Conservation (phyloP, 2,113 vertebrate genomes). For the Caranx ignobilis region DNA sequence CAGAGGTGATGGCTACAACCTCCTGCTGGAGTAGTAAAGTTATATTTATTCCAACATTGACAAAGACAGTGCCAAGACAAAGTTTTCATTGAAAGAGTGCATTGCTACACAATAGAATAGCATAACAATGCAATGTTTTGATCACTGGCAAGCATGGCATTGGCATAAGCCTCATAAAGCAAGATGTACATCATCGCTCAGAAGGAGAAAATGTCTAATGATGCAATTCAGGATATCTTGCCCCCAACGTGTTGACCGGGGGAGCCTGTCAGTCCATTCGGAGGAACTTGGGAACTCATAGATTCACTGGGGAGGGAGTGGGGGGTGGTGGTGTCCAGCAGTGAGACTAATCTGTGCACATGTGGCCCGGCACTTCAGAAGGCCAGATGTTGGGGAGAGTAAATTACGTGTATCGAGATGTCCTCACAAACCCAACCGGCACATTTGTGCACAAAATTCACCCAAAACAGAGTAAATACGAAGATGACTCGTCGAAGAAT, state of each 20-base stretch:
- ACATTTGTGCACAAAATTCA: slow-evolving; percentile 4
- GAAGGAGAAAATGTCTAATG: slow-evolving; percentile 34
- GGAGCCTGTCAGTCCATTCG: slow-evolving; percentile 47
- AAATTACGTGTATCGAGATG: slow-evolving; percentile 30
- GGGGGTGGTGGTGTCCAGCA: slow-evolving; percentile 43
- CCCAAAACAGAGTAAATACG: background rate
- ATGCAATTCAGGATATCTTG: slow-evolving; percentile 37
- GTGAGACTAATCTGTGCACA: slow-evolving; percentile 79
- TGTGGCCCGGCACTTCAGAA: slow-evolving; percentile 72
- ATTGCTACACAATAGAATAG: slow-evolving; percentile 1
- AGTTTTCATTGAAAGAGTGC: slow-evolving; percentile 31
- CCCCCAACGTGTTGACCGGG: slow-evolving; percentile 41
- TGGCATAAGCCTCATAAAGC: slow-evolving; percentile 11
- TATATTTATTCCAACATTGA: slow-evolving; percentile 20
- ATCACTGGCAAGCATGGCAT: slow-evolving; percentile 14
- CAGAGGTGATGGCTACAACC: background rate
- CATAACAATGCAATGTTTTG: slow-evolving; percentile 32
- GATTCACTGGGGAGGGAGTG: slow-evolving; percentile 48
- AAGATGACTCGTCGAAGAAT: background rate
- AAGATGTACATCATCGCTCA: slow-evolving; percentile 46
- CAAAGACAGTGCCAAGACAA: slow-evolving; percentile 27
- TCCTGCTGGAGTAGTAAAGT: slow-evolving; percentile 18
- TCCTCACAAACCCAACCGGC: slow-evolving; percentile 29
- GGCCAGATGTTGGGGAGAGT: slow-evolving; percentile 64
- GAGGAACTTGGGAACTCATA: slow-evolving; percentile 2